Base-by-base conservation (phyloP, 2,888 invertebrate genomes). In the Nineta flava region DNA sequence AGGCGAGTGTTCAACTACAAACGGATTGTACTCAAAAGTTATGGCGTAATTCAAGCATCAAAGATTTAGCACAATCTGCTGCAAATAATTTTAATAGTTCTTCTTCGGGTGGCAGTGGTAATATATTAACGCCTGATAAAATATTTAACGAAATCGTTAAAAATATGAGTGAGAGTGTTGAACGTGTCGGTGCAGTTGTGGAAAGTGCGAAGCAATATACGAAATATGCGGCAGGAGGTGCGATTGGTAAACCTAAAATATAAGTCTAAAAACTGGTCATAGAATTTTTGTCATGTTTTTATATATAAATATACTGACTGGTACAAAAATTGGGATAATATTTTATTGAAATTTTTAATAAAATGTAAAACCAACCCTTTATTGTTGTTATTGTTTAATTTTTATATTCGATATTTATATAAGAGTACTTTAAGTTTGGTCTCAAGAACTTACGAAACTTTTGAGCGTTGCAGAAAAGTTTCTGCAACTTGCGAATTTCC, bases 191-290 rank as follows among this genome's bases (percentile, higher is more conserved):
- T 56, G 81, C 85, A 44, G 82, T 90, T 16, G 72, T 77, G 41
- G 76, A 79, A 57, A 87, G 90, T 26, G 62, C 88, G 43, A 72
- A 71, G 54, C 75, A 80, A 55, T 82, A 81, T 57, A 59, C 73
- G 16, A 63, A 64, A 53, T 61, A 67, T 53, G 57, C 57, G 51
- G 48, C 59, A 32, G 7, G 6, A 26, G 26, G 26, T 26, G 26
- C 26, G 7, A 26, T 26, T 26, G 47, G 52, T 43, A 26, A 52
- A 31, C 1, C 7, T 21, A 21, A 50, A 10, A 19, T 38, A 51
- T 42, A 50, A 1, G 50, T 53, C 41, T 52, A 44, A 5, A 60
- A 58, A 50, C 54, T 64, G 35, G 44, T 5, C 19, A 19, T 19
- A 19, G 19, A 19, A 19, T 19, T 19, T n/a, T 19, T 19, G 19